Evolutionary conservation across 1,140 invertebrate genomes (phyloP).

Genomic region (Drosophila teissieri): DNA sequence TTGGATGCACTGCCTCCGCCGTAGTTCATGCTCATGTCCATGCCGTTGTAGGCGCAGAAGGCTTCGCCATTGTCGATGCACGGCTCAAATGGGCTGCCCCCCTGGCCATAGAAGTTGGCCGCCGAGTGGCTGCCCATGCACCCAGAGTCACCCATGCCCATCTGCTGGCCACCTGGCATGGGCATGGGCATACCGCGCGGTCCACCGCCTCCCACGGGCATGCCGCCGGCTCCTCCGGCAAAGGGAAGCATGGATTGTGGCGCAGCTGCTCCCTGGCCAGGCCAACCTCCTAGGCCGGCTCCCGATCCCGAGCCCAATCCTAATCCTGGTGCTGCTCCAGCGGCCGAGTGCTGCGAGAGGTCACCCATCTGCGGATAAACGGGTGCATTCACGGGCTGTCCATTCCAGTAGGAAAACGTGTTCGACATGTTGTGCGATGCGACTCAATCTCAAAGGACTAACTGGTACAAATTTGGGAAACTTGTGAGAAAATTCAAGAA

Average conservation of each 20-base stretch:
- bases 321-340: not conserved
- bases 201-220: not conserved
- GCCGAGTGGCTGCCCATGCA: too few species aligned
- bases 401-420: constrained; percentile 43
- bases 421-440: constrained; percentile 26
- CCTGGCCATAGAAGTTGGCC: not conserved
- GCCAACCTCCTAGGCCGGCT: not conserved
- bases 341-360: constrained; percentile 10
- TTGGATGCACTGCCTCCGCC: constrained; percentile 28
- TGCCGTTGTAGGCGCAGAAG: constrained; percentile 31
- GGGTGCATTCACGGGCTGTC: constrained; percentile 32
- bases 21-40: constrained; percentile 20
- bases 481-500: not conserved
- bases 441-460: not conserved
- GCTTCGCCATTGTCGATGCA: constrained; percentile 24
- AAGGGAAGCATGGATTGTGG: not conserved
- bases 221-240: not conserved
- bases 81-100: not conserved
- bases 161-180: not conserved
- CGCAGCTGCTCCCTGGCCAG: not conserved
- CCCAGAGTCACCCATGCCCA: too few species aligned
- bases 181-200: not conserved
- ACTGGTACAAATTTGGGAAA: constrained; percentile 3
- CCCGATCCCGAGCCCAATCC: not conserved
- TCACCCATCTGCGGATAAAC: constrained; percentile 45